Base-by-base conservation (phyloP, 2,797 vertebrate genomes). In the Cetoscarus ocellatus region DNA sequence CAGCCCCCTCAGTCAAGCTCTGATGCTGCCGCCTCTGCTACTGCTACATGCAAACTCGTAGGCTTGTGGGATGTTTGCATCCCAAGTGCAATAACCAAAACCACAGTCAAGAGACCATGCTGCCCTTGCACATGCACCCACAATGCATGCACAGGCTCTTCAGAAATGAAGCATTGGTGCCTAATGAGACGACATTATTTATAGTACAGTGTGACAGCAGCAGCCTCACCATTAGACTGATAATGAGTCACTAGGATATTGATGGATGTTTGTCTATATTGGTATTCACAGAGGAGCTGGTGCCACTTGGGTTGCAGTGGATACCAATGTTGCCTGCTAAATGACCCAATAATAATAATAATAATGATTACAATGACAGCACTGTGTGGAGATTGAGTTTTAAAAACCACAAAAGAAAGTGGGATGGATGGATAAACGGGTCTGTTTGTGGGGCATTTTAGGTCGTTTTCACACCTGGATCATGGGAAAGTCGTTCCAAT, bases 311-410 rank as follows among this genome's bases (percentile, higher is more conserved):
- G 90, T 92, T 92, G 85, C 89, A 77, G 68, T 91, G 92, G 91
- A 91, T 88, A 93, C 92, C 73, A 65, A 52, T 53, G 52, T 73
- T 43, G 86, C 81, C 80, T 73, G 90, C 84, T 91, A 90, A 94
- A 90, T 89, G 91, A 89, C 88, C 88, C 86, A 85, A 88, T 88
- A 90, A 89, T 90, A 91, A 88, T 87, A 90, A 89, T 90, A 91
- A 91, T 88, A 90, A 90, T 74, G 85, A 91, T 77, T 88, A 91
- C 83, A 91, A 89, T 86, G 80, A 88, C 78, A 83, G 88, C 57
- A 62, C 66, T 82, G 35, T 86, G 83, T 83, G 79, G 86, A 86
- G 73, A 83, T 70, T 77, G 84, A 87, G 72, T 77, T 88, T 89
- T 76, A 74, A 39, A 88, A 78, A 73, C 70, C 75, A 58, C 38